Evolutionary conservation across 2,797 vertebrate genomes (phyloP).

Genomic region (Mus spretus): DNA sequence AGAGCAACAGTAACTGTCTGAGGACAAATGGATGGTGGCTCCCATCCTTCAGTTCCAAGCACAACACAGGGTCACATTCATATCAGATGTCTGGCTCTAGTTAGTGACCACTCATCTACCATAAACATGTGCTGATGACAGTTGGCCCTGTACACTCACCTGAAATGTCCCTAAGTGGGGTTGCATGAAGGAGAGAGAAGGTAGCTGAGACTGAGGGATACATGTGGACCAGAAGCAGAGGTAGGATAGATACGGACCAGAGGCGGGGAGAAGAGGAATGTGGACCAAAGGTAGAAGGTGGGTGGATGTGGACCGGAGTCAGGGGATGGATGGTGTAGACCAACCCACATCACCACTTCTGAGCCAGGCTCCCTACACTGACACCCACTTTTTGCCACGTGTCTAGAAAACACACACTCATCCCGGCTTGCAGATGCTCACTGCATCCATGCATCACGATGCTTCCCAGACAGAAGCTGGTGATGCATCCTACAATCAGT

Average conservation of each 20-base stretch:
- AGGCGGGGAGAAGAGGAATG: background rate
- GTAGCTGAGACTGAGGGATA: background rate
- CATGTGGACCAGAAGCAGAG: background rate
- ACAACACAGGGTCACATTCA: background rate
- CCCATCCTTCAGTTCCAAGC: background rate
- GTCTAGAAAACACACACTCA: slow-evolving; percentile 15
- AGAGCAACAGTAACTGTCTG: background rate
- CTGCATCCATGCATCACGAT: background rate
- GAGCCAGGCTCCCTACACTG: background rate
- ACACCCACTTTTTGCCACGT: background rate
- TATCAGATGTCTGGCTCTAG: background rate
- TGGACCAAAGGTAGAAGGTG: background rate
- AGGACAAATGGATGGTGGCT: background rate
- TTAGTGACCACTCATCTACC: background rate
- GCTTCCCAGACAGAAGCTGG: slow-evolving; percentile 27
- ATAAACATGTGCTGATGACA: background rate
- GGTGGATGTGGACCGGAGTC: background rate
- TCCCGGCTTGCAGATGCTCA: background rate
- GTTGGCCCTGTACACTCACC: background rate
- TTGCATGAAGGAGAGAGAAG: background rate
- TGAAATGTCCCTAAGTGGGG: slow-evolving; percentile 23
- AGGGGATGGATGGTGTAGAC: background rate
- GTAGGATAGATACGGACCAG: background rate
- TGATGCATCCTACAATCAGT: slow-evolving; percentile 18
- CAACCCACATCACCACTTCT: background rate